Percentiles rank a stretch among this genome's conserved stretches.
Evolutionary conservation across 2,113 vertebrate genomes (phyloP).

Genomic region (Apodemus sylvaticus): DNA sequence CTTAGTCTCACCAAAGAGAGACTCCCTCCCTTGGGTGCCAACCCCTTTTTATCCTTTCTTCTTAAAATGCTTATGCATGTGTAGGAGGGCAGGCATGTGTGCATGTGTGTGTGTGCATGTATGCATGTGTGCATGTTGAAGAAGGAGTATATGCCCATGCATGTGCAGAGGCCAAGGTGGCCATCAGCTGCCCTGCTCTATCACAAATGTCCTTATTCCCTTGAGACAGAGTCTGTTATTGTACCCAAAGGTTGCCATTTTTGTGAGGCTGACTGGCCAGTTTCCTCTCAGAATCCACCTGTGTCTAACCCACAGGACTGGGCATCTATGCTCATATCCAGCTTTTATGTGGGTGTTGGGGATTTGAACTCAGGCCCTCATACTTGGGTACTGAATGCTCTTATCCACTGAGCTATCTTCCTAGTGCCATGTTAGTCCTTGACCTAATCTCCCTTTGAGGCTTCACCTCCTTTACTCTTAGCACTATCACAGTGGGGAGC

Average conservation of each 20-base stretch:
- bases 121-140: background rate
- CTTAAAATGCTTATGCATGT: background rate
- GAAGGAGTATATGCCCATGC: background rate
- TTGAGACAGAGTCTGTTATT: background rate
- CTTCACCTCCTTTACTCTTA: background rate
- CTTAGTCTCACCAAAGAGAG: background rate
- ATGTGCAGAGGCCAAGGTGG: background rate
- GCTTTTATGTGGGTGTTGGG: background rate
- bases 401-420: background rate
- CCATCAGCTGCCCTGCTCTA: background rate
- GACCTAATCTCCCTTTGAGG: background rate
- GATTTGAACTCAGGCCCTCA: background rate
- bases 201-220: background rate
- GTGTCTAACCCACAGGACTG: background rate
- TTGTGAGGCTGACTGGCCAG: background rate
- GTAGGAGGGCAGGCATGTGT: too few relatives aligned
- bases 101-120: too few relatives aligned
- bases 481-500: too few relatives aligned
- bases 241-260: background rate
- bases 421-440: background rate
- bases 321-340: background rate
- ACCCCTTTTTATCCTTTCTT: background rate
- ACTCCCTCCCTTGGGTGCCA: background rate
- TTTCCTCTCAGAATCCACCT: background rate
- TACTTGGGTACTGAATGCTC: background rate